Evolutionary conservation across 2,888 invertebrate genomes (phyloP), one percentile per base, ranked within the genome.

Genomic region (Harmothoe impar): DNA sequence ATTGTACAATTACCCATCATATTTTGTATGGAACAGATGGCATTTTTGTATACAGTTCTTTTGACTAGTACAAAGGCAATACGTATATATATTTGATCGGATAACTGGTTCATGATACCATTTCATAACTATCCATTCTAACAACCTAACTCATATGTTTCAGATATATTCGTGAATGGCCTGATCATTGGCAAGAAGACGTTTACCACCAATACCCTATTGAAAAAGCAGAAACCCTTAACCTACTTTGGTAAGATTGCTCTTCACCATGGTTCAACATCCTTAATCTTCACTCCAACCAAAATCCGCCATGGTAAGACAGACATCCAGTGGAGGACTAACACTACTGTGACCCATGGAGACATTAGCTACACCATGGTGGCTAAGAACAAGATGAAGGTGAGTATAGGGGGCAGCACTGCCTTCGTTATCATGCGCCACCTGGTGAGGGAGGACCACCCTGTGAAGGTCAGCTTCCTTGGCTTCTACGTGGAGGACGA

Each of bases 401-500:
- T 90, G 20, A 68, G 25, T n/a, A 86, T 90, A n/a, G 90, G 78
- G 35, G 77, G 52, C 84, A 29, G 31, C 43, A 72, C 89, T 20
- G 52, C 25, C 51, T 89, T 92, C 43, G 33, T 90, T 10, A 31
- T 92, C 20, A 62, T 92, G 68, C 56, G 91, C 31, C 92, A 92
- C 51, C 77, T 90, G 35, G 89, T 84, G 31, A 78, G 56, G 23
- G 17, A 51, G 5, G 29, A 25, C 15, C 31, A 81, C 35, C 86
- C 78, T 0, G 81, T 62, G 35, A 92, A 91, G 54, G 90, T 91
- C 68, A 78, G 85, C 81, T 92, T 90, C 72, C 85, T 92, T 35
- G 92, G 92, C n/a, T 91, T 92, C 72, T 92, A 92, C 77, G 43
- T 92, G 25, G 77, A 90, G 23, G 68, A 91, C 43, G 86, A 62